Percentiles rank a stretch among this genome's conserved stretches.
phyloP scores from a whole-genome alignment of 2,797 vertebrate genomes.

The Myiotriccus ornatus region DNA sequence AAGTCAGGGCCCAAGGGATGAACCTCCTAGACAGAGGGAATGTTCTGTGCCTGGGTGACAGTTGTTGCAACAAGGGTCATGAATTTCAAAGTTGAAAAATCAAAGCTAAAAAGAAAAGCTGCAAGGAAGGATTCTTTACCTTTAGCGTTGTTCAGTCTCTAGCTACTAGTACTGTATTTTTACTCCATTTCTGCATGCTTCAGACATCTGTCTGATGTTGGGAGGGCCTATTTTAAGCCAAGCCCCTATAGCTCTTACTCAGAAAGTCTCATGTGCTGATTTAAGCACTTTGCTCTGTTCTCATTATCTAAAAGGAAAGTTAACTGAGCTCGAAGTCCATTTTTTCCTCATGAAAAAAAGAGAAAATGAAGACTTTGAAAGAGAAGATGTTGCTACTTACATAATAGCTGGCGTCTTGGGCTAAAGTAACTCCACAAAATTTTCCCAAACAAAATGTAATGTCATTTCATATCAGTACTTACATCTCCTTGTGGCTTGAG shows the following conservation, averaged over 20 bases:
- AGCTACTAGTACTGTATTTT: background rate
- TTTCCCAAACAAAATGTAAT: constrained; percentile 22
- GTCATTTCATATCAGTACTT: constrained; percentile 49
- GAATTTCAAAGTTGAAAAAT: background rate
- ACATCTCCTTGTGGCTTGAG: constrained; percentile 15
- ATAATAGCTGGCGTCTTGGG: constrained; percentile 17
- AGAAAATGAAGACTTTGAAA: background rate
- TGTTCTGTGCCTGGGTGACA: background rate
- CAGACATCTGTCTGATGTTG: background rate
- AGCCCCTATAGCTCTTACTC: background rate
- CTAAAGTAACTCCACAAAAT: background rate
- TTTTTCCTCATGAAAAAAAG: background rate
- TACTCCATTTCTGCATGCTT: background rate
- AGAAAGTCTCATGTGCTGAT: background rate
- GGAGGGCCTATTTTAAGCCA: background rate
- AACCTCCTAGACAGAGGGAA: background rate
- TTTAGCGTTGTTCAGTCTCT: background rate
- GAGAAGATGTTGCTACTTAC: background rate
- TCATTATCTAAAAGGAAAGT: background rate
- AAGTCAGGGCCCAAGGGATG: background rate
- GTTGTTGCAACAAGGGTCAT: background rate
- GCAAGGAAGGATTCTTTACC: background rate
- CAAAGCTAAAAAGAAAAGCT: background rate
- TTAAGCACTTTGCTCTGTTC: background rate
- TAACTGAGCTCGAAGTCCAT: background rate